A percentile compares a stretch with the other conserved stretches of the same genome.
Evolutionary conservation across 2,888 invertebrate species (phyloP).

Genomic region (Athalia rosae): DNA sequence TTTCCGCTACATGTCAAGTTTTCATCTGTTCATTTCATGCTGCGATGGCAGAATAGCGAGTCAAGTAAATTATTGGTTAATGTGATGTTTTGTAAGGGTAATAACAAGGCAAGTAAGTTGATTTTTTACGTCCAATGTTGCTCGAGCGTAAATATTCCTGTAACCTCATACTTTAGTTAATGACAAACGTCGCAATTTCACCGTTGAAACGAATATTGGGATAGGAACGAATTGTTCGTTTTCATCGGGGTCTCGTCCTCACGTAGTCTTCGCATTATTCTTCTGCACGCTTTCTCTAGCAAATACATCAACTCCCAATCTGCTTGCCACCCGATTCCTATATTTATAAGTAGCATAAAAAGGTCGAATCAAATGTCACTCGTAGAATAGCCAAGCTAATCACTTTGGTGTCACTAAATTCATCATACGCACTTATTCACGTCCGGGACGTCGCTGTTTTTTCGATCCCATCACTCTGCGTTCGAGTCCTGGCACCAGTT

Average conservation of each 20-base stretch:
- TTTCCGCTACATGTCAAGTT: slow-evolving; percentile 35
- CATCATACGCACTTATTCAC: not conserved
- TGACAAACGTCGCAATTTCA: slow-evolving; percentile 18
- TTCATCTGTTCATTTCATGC: slow-evolving; percentile 50
- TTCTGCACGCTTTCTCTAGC: not conserved
- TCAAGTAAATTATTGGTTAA: slow-evolving; percentile 68
- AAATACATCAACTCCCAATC: not conserved
- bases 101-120: slow-evolving; percentile 68
- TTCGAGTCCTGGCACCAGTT: no score
- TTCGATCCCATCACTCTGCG: no score
- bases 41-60: slow-evolving; percentile 64
- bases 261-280: not conserved
- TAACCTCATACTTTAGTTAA: slow-evolving; percentile 1
- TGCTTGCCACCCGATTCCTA: not conserved
- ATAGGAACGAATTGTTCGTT: not conserved
- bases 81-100: slow-evolving; percentile 72
- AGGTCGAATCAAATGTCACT: slow-evolving; percentile 28
- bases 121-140: not conserved
- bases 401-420: slow-evolving; percentile 13
- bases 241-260: not conserved
- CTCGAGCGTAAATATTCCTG: not conserved
- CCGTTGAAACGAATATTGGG: slow-evolving; percentile 19
- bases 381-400: slow-evolving; percentile 9
- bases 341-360: not conserved
- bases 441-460: not conserved